Conservation (phyloP, 2,113 vertebrate species). For the Cygnus buccinator region DNA sequence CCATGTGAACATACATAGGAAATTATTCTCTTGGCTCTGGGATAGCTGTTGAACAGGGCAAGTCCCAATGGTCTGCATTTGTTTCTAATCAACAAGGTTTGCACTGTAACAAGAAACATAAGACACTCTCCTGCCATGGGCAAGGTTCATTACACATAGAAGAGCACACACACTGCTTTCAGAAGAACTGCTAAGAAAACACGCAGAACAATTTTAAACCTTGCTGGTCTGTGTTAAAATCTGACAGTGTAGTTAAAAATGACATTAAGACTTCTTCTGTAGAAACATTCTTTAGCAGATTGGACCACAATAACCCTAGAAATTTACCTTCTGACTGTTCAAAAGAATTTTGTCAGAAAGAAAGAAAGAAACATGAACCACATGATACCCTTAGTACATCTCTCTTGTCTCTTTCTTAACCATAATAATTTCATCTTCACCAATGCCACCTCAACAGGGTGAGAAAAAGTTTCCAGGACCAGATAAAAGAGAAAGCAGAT, state of each 20-base stretch:
- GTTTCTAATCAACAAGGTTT: slow-evolving; percentile 27
- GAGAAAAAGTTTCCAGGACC: neutral
- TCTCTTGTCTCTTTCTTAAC: neutral
- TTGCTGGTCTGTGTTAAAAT: neutral
- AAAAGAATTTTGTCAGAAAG: neutral
- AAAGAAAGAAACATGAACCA: neutral
- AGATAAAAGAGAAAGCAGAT: neutral
- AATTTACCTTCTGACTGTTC: neutral
- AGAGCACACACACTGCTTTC: neutral
- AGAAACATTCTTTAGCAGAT: neutral
- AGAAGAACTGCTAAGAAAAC: neutral
- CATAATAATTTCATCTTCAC: neutral
- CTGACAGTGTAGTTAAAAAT: neutral
- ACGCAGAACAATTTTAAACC: neutral
- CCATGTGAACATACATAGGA: neutral
- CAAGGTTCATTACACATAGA: neutral
- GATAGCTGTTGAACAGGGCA: neutral
- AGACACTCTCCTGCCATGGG: neutral
- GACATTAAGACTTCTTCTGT: neutral
- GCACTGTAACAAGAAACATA: slow-evolving; percentile 1
- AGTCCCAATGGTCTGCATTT: neutral
- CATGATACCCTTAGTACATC: neutral
- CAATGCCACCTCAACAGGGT: neutral
- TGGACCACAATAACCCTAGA: neutral
- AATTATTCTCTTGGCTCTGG: slow-evolving; percentile 5